Base-by-base conservation (phyloP, 2,113 vertebrate species). In the Sminthopsis crassicaudata region DNA sequence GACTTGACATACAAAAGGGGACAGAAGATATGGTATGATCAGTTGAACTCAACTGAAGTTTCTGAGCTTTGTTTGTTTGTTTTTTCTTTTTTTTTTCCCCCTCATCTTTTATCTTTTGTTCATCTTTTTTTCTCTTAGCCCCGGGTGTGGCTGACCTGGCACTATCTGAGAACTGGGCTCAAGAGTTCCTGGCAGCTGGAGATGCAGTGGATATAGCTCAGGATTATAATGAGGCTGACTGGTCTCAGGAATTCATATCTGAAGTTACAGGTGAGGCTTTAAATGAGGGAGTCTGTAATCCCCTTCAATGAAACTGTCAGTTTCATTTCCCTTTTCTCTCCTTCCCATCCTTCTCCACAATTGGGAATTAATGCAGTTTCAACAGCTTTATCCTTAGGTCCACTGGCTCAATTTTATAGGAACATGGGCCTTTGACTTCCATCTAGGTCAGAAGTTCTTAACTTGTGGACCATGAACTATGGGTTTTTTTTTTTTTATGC, bases 241-340 rank as follows among this genome's bases (percentile, higher is more conserved):
- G 99, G 99, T 99, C 99, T 2, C 99, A 99, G 96, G 99, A 99
- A 96, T 99, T 99, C 98, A 99, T 99, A 91, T 99, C 99, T n/a
- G 99, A 99, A 97, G 99, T 99, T 94, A 98, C 99, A 98, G 99
- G 99, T 99, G 92, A 98, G 96, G 46, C 9, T 93, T 30, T 36
- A 67, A 46, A 46, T 96, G 90, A 55, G 46, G 67, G 93, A 50
- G 95, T 94, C 46, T 84, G 9, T 50, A 53, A 14, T 67, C 26
- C 67, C 42, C 46, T 94, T 48, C 91, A 26, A 1, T 2, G 25
- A n/a, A 54, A 25, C 51, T 22, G 23, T 96, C 10, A 51, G 42
- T 26, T 67, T 54, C 0, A 0, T 84, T 84, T 23, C n/a, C n/a
- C 19, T 91, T 94, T 42, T 94, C 53, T 90, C 52, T 60, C 22